Conservation (phyloP, 1,140 invertebrate genomes). For the Tetragnatha versicolor region DNA sequence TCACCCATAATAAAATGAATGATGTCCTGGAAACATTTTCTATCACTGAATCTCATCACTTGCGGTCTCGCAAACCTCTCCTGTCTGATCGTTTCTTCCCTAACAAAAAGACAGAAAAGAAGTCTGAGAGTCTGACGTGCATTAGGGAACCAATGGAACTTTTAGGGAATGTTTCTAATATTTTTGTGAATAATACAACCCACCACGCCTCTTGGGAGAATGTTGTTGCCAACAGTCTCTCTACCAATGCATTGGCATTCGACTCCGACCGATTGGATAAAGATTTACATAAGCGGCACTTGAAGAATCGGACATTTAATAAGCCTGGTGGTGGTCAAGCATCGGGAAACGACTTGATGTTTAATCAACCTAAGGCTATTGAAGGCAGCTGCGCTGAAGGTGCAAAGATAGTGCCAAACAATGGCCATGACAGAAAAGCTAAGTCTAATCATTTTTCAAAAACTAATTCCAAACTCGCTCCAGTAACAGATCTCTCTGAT, state of each 20-base stretch:
- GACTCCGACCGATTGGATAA: conserved; percentile 42
- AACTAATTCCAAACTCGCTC: conserved; percentile 39
- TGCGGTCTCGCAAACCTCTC: conserved; percentile 34
- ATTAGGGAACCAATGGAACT: conserved; percentile 47
- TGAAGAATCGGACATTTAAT: conserved; percentile 33
- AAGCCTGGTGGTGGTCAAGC: conserved; percentile 2
- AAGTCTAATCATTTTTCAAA: conserved; percentile 13
- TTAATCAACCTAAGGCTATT: conserved; percentile 32
- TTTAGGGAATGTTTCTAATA: conserved; percentile 43
- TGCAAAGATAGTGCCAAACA: conserved; percentile 8
- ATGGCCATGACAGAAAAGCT: conserved; percentile 11
- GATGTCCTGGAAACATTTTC: conserved; percentile 51
- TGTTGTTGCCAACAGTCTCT: conserved; percentile 36
- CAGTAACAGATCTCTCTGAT: conserved; percentile 41
- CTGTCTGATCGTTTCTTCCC: conserved; percentile 29
- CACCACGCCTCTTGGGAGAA: conserved; percentile 52
- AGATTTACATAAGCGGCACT: conserved; percentile 34
- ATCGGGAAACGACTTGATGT: conserved; percentile 14
- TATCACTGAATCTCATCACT: conserved; percentile 55
- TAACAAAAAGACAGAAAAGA: conserved; percentile 41
- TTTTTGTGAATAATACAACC: conserved; percentile 58
- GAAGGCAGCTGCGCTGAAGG: conserved; percentile 8
- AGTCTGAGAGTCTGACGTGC: conserved; percentile 42
- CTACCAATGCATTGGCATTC: conserved; percentile 29
- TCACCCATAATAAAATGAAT: conserved; percentile 60